Evolutionary conservation across 2,113 vertebrate species (phyloP), one percentile per base, ranked within the genome.

Genomic region (Suricata suricatta): DNA sequence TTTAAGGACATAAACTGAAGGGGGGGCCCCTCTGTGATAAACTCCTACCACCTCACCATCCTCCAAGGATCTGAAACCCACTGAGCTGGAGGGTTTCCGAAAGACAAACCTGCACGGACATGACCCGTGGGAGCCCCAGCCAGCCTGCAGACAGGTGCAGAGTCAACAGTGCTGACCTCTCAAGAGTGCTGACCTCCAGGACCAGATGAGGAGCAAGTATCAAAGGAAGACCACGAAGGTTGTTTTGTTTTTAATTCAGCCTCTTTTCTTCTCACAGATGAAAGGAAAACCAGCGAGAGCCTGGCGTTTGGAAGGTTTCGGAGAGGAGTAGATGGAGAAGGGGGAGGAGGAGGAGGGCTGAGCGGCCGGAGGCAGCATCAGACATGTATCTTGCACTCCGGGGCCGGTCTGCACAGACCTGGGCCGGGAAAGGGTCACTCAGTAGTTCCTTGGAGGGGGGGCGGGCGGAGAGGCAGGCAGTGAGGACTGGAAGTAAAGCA

Each of bases 381-480:
- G 13, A 25, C 33, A 5, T 4, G 35, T 7, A 33, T 0, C 33
- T 33, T 0, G 9, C 1, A 2, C 2, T 7, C 16, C 0, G 2
- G 63, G 54, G 17, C 44, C 17, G 44, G 76, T 41, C 64, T 3
- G 2, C 54, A 7, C n/a, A 0, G 13, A 13, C 33, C 41, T 5
- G 14, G 72, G 14, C 35, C 7, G 14, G 74, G 74, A 77, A 31
- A 44, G 41, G 27, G 41, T 17, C 74, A 16, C 7, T 76, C 14
- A 0, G 74, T 31, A 29, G 7, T 14, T 47, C 2, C 7, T 2
- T 2, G 27, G 63, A 13, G 27, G 27, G 12, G 63, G 63, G 0
- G 10, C 3, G 23, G 25, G 10, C 6, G 29, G 15, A 15, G 14
- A 77, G 41, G 74, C 23, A 21, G 41, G 71, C 3, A 1, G 8